These are phyloP conservation scores for Sesia apiformis DNA, from an alignment of 2,888 invertebrate genomes.

Conservation along the genomic window DNA sequence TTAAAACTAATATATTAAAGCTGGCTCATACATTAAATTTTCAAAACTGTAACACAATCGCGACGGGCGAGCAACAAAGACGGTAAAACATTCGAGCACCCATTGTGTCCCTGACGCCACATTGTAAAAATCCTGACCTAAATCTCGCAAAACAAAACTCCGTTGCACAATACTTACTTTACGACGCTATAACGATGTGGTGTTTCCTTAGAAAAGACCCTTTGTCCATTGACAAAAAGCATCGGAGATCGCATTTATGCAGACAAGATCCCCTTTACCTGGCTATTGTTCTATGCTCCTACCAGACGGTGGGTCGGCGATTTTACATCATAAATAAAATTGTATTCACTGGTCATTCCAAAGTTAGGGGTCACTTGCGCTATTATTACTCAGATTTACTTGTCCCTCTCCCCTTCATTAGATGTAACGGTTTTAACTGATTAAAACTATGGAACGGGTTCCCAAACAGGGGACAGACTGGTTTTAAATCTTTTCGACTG, in stretches of 20 bases:
- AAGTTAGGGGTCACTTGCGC: constrained; percentile 60
- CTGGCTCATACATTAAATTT: not conserved
- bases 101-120: constrained; percentile 61
- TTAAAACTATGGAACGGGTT: constrained; percentile 73
- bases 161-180: constrained; percentile 66
- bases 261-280: constrained; percentile 63
- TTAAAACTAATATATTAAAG: not conserved
- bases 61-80: constrained; percentile 25
- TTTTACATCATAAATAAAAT: constrained; percentile 61
- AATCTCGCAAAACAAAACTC: constrained; percentile 68
- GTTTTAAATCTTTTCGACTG: constrained; percentile 52
- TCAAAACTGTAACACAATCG: constrained; percentile 7
- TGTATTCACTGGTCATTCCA: constrained; percentile 57
- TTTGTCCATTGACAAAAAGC: constrained; percentile 72
- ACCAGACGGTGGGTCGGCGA: constrained; percentile 63
- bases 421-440: constrained; percentile 72
- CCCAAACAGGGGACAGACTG: constrained; percentile 55
- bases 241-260: constrained; percentile 61
- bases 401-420: constrained; percentile 71
- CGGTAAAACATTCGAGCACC: constrained; percentile 42
- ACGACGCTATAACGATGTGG: constrained; percentile 71
- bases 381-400: constrained; percentile 60
- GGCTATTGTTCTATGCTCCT: constrained; percentile 62
- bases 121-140: constrained; percentile 70
- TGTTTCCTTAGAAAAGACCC: constrained; percentile 69